Evolutionary conservation across 2,888 invertebrate genomes (phyloP).

Genomic region (Myopa testacea): DNA sequence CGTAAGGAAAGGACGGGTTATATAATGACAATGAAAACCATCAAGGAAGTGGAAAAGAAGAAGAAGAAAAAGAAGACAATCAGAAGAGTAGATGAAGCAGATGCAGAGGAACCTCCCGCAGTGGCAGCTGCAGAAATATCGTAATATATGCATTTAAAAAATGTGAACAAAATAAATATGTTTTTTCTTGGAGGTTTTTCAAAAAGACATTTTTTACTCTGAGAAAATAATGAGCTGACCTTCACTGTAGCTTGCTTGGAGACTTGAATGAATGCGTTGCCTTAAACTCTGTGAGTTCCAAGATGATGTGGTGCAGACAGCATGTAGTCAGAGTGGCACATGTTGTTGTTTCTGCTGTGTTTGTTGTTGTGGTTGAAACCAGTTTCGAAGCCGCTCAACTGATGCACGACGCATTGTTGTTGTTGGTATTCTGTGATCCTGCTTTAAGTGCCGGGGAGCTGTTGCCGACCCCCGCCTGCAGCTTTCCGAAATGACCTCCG

Average conservation of each 20-base stretch:
- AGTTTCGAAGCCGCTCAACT: not conserved
- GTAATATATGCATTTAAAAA: no score
- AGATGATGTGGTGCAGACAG: slow-evolving; percentile 11
- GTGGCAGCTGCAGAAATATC: no score
- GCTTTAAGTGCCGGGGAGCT: not conserved
- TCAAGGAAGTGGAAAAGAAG: not conserved
- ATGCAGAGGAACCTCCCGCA: not conserved
- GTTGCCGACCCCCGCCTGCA: not conserved
- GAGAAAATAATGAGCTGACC: no score
- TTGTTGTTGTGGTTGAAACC: not conserved
- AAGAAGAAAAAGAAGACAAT: not conserved
- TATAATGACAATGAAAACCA: not conserved
- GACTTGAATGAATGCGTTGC: not conserved
- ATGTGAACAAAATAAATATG: no score
- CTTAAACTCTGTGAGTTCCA: not conserved
- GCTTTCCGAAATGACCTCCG: slow-evolving; percentile 1
- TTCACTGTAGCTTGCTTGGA: no score
- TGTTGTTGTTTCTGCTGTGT: no score
- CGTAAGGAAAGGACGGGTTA: not conserved
- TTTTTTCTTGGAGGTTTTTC: no score
- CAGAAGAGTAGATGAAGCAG: not conserved
- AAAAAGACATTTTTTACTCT: no score
- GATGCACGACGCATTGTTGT: not conserved
- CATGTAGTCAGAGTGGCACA: not conserved
- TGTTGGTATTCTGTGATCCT: not conserved